Percentiles rank a stretch among this genome's conserved stretches.
Evolutionary conservation across 2,797 vertebrate species (phyloP).

Genomic region (Brachyalestes nurse): DNA sequence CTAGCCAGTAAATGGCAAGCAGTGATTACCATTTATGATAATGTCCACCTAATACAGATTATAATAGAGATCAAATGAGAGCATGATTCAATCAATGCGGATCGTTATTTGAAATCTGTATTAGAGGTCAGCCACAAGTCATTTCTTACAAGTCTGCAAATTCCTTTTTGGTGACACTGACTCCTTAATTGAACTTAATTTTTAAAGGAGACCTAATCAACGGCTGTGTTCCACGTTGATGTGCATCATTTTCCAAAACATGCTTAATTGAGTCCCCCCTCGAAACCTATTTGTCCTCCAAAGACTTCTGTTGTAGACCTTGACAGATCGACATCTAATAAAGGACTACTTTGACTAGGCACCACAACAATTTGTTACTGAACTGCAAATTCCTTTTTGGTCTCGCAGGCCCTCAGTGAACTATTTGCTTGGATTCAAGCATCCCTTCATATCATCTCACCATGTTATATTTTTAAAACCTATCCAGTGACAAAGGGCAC

Average conservation of each 20-base stretch:
- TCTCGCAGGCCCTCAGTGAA: constrained; percentile 70
- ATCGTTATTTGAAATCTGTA: no score
- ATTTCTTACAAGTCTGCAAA: neutral
- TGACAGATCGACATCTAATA: neutral
- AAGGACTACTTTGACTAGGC: constrained; percentile 46
- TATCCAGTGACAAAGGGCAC: constrained; percentile 87
- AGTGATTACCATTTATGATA: constrained; percentile 7
- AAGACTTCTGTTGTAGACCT: neutral
- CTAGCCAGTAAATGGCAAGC: constrained; percentile 3
- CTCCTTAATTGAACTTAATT: neutral
- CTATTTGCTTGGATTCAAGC: constrained; percentile 77
- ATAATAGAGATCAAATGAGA: neutral
- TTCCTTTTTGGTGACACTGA: neutral
- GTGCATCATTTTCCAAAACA: neutral
- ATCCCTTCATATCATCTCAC: constrained; percentile 71
- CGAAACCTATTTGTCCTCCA: neutral
- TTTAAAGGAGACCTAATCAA: neutral
- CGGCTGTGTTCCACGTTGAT: neutral
- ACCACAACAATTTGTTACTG: constrained; percentile 61
- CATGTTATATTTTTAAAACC: constrained; percentile 90
- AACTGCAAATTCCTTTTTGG: constrained; percentile 64
- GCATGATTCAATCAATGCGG: neutral
- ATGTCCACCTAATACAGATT: neutral
- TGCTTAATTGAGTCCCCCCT: no score
- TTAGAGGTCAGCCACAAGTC: neutral